phyloP scores from a whole-genome alignment of 2,797 vertebrate species.

The Cuculus canorus region DNA sequence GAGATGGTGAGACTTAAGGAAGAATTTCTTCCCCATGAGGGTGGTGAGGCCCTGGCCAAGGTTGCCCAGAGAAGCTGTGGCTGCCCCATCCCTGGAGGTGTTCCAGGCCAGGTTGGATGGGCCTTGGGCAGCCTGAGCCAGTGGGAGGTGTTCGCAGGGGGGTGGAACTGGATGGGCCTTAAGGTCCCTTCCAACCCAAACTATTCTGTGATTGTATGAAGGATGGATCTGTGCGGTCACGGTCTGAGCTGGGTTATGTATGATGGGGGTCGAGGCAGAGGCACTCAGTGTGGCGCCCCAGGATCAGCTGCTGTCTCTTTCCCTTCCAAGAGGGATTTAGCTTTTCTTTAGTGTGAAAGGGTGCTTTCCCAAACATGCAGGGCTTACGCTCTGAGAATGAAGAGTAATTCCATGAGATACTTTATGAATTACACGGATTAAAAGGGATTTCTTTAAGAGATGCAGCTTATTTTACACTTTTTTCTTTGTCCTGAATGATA shows the following conservation, averaged over 20 bases:
- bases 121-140: no score
- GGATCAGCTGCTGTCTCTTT: not conserved
- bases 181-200: no score
- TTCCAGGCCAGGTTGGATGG: no score
- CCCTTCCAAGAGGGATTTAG: not conserved
- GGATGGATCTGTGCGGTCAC: not conserved
- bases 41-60: no score
- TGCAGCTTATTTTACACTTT: not conserved
- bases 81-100: no score
- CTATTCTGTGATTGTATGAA: no score
- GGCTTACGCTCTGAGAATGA: not conserved
- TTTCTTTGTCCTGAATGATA: not conserved
- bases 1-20: no score
- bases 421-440: not conserved
- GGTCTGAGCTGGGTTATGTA: not conserved
- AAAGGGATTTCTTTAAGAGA: not conserved
- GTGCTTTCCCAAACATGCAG: fast-evolving
- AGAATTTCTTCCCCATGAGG: no score
- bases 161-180: no score
- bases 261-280: not conserved
- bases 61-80: no score
- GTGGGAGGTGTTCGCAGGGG: no score
- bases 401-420: not conserved
- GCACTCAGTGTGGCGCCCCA: fast-evolving
- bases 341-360: not conserved